Base-by-base conservation (phyloP, 1,140 invertebrate species). In the Zaprionus taronus region DNA sequence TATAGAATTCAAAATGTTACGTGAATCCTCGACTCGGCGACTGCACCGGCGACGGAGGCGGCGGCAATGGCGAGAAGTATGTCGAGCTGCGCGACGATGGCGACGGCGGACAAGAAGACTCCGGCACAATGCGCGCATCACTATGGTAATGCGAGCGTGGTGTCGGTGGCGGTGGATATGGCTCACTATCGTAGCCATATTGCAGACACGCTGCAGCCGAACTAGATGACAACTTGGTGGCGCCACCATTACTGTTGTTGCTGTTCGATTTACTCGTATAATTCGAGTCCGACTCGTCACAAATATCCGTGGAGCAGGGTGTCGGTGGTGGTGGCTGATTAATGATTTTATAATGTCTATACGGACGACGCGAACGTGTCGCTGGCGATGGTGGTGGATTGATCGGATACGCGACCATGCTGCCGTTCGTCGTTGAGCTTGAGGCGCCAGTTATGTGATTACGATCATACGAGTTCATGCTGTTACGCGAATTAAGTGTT, bases 221-320 rank as follows among this genome's bases (percentile, higher is more conserved):
- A 6, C 89, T 92, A n/a, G 87, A 84, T 26, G 91, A 86, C 17
- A 82, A 62, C 58, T 92, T 92, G 4, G 80, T 83, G 26, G 86
- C 70, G 14, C 83, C 89, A 15, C 91, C 89, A 62, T 92, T 91
- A 55, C 91, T 92, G 20, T 92, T 92, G 24, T 92, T 92, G 71
- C 92, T 93, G 44, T 91, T 89, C 60, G 91, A 92, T 75, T 93
- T 91, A 74, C 93, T 91, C 11, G 93, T 93, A 81, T 96, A 96
- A 84, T 96, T 95, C 53, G 94, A 95, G 85, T 98, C 97, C 4
- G 96, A 97, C 81, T 98, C 97, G 85, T 98, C 97, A 92, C 97
- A 98, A 12, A 98, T 96, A 92, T 99, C 98, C 3, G 98, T 99
- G 78, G 97, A 97, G 92, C 97, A 98, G 0, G 98, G 98, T 7